A percentile compares a stretch with the other conserved stretches of the same genome.
Conservation (phyloP, 2,113 vertebrate species). For the Leptodactylus fuscus region DNA sequence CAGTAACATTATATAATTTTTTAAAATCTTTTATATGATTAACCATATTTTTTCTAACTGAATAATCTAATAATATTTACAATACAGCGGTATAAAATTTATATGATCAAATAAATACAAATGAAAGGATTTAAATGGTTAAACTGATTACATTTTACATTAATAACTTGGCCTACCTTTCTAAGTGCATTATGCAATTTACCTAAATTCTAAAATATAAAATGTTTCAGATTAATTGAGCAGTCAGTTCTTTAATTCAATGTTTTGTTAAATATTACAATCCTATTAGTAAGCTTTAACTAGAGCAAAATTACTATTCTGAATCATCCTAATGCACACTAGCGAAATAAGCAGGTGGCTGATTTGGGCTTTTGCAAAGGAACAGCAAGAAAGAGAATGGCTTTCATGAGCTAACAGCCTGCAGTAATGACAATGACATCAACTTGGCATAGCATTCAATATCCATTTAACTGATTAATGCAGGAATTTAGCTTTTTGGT, state of each 20-base stretch:
- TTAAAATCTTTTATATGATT: too few relatives aligned
- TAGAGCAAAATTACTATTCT: not conserved
- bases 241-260: not conserved
- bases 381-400: slow-evolving; percentile 17
- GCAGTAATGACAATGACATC: slow-evolving; percentile 40
- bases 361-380: slow-evolving; percentile 12
- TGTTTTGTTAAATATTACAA: slow-evolving; percentile 3
- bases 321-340: slow-evolving; percentile 18
- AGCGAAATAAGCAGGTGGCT: slow-evolving; percentile 31
- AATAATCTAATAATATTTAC: too few relatives aligned
- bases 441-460: slow-evolving; percentile 38
- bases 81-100: not conserved
- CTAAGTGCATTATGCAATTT: not conserved
- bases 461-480: slow-evolving; percentile 52
- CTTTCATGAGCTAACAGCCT: slow-evolving; percentile 35
- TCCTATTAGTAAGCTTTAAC: not conserved
- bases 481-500: slow-evolving; percentile 32
- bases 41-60: too few relatives aligned
- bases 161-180: not conserved
- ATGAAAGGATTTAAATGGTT: too few relatives aligned
- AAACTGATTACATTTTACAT: not conserved
- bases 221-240: not conserved
- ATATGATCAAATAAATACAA: too few relatives aligned
- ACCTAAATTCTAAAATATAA: not conserved
- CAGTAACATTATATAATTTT: too few relatives aligned